Percentiles rank a stretch among this genome's conserved stretches.
These are phyloP conservation scores for Gymnobelideus leadbeateri DNA, from an alignment of 2,113 vertebrate genomes.

Conservation along the genomic window DNA sequence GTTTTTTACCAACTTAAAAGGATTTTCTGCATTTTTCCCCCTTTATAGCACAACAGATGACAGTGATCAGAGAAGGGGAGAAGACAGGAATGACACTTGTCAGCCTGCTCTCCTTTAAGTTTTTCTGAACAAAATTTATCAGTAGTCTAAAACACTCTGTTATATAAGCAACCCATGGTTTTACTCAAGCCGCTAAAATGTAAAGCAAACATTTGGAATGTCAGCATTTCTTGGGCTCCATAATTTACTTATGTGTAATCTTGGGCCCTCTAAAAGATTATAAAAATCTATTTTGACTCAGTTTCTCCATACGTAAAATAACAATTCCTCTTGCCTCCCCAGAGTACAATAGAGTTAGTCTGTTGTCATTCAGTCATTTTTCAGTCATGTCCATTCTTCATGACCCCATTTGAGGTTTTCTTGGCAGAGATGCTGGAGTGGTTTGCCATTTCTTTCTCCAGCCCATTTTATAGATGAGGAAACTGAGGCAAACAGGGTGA, in stretches of 20 bases:
- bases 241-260: conserved; percentile 14
- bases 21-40: conserved; percentile 41
- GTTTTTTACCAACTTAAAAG: not conserved
- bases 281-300: not conserved
- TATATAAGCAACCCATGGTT: not conserved
- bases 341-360: not conserved
- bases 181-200: conserved; percentile 13
- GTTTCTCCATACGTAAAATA: not conserved
- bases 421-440: not conserved
- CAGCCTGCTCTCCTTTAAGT: conserved; percentile 46
- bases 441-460: not conserved
- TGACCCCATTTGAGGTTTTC: not conserved
- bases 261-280: not conserved
- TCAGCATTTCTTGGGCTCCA: not conserved
- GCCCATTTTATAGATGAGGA: not conserved
- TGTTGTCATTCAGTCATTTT: not conserved
- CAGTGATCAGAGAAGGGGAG: conserved; percentile 29
- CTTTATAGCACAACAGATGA: conserved; percentile 32
- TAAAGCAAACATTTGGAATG: conserved; percentile 38
- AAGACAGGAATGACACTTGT: not conserved
- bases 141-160: conserved; percentile 20
- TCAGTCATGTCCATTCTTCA: not conserved
- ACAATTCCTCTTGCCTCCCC: not conserved
- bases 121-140: conserved; percentile 40
- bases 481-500: not conserved